Conservation (phyloP, 2,113 vertebrate genomes). For the Acanthisitta chloris region DNA sequence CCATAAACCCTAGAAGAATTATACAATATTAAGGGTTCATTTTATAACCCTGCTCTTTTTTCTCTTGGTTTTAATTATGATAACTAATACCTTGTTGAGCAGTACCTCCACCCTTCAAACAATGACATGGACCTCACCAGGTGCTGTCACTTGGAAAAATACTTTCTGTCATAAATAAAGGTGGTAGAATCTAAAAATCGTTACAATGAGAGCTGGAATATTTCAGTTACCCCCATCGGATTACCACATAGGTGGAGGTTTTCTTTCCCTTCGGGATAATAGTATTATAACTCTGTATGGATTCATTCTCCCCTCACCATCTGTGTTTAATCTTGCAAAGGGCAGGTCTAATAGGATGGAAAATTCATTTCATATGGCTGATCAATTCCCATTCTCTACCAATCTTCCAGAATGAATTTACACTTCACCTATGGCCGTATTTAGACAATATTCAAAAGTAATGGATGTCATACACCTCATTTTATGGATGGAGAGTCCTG, state of each 20-base stretch:
- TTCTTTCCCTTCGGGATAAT: background rate
- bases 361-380: constrained; percentile 22
- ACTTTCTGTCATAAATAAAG: background rate
- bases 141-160: background rate
- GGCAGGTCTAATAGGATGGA: background rate
- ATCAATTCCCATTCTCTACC: background rate
- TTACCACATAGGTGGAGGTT: background rate
- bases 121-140: background rate
- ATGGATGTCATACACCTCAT: background rate
- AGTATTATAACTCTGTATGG: background rate
- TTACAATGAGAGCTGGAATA: background rate
- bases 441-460: background rate
- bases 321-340: constrained; percentile 46
- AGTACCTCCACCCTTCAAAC: background rate
- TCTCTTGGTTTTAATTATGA: background rate
- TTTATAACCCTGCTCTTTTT: background rate
- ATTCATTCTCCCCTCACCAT: constrained; percentile 6
- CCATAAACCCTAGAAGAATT: background rate
- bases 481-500: background rate
- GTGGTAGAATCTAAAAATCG: background rate
- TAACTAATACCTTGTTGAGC: background rate
- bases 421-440: background rate
- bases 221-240: background rate
- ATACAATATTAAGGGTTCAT: background rate
- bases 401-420: background rate